Base-by-base conservation (phyloP, 2,888 invertebrate species). In the Ditylenchus weischeri region DNA sequence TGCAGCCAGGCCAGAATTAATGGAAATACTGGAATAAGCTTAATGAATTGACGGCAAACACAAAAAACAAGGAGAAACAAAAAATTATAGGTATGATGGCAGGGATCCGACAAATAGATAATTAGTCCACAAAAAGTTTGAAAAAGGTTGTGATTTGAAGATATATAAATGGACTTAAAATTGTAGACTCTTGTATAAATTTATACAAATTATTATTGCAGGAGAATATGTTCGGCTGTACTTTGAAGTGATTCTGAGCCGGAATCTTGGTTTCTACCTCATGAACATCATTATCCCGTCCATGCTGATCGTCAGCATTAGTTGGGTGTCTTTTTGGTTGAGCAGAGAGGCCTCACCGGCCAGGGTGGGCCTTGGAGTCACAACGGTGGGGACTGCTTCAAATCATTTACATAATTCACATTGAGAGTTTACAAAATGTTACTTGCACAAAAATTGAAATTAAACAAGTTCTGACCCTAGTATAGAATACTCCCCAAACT, bases 241-340 rank as follows among this genome's bases (percentile, higher is more conserved):
- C 47, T 78, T 81, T 68, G 75, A 78, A 64, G 77, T 83, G 38
- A 69, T 81, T n/a, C 73, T 94, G 87, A 92, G 92, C 81, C 90
- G 94, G 80, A 93, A 93, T 84, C 93, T 94, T 92, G 94, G 94
- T 84, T 94, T 94, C 88, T 94, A 94, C 88, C 88, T 93, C 84
- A 94, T 94, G 87, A 93, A 93, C 88, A 93, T 93, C 87, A 93
- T 93, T 88, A 92, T 93, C 88, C 93, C 93, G 49, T 72, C 69
- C 1, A 73, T 77, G 67, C 69, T 75, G 86, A 83, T 83, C 60
- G 83, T 83, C 35, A 76, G 76, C 57, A 83, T 83, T 35, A 78
- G 78, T 5, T 82, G 82, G 82, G 80, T 81, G 5, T 78, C 79
- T 4, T 83, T 83, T 69, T 83, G 83, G 83, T 69, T 82, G 51